Evolutionary conservation across 2,888 invertebrate genomes (phyloP), one percentile per base, ranked within the genome.

Genomic region (Achlya flavicornis): DNA sequence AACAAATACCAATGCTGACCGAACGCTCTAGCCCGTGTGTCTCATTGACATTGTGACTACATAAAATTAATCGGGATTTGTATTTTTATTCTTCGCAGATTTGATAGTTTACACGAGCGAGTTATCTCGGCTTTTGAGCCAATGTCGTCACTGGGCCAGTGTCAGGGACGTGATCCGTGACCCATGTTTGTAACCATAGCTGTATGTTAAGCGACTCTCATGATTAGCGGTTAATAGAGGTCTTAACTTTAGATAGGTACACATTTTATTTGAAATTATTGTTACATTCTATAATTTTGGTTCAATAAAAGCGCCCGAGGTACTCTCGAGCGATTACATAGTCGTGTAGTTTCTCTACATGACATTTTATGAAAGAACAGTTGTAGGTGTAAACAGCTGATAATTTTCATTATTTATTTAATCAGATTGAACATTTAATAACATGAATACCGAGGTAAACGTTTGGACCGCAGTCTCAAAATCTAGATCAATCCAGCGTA

Each of bases 91-190:
- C 71, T 73, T 71, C 73, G 70, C 73, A 71, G 78, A 80, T 81
- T 81, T 79, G 76, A 74, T 72, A 76, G 70, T 78, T 75, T 74
- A 75, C 64, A 66, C 63, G 64, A 64, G 67, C 67, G 60, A 73
- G 67, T 84, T 86, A 85, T 85, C 84, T 74, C 73, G 63, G 64
- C 64, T 70, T 76, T 78, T 80, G 77, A 78, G 78, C 75, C 72
- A 76, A 75, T 79, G 77, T 78, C 80, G 78, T 77, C 77, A 80
- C 69, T 68, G 63, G 61, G 70, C 70, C 71, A 74, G 74, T 73
- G 83, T 78, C 85, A 84, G 74, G 84, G 81, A 78, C 84, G 66
- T 73, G 77, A 78, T 73, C 77, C 73, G 71, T 71, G 79, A 74
- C 72, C 62, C 46, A 66, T 58, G 72, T 67, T 66, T 71, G 71